Conservation (phyloP, 2,797 vertebrate genomes). For the Percopsis omiscomaycus region DNA sequence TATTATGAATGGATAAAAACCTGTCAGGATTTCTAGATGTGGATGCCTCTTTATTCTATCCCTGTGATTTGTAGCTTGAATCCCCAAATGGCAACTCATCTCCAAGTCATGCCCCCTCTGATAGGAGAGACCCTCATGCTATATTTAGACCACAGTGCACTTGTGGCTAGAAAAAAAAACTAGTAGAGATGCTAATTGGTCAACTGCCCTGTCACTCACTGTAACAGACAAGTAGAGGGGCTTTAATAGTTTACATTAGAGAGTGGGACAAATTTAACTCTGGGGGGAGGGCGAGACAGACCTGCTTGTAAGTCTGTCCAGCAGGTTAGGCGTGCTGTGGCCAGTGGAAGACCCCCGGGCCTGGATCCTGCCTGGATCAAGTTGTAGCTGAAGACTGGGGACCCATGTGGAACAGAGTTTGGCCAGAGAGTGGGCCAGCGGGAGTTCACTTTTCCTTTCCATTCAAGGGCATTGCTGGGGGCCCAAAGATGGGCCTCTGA, state of each 20-base stretch:
- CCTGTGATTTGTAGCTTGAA: slow-evolving; percentile 50
- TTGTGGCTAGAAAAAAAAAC: slow-evolving; percentile 64
- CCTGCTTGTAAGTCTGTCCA: slow-evolving; percentile 59
- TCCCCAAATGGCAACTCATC: slow-evolving; percentile 62
- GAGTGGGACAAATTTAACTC: slow-evolving; percentile 76
- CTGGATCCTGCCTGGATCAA: slow-evolving; percentile 30
- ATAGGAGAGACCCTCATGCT: slow-evolving; percentile 73
- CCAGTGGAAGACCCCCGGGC: slow-evolving; percentile 49
- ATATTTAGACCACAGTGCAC: slow-evolving; percentile 71
- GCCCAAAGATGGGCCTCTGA: slow-evolving; percentile 45
- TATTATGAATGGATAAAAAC: not conserved
- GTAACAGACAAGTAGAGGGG: slow-evolving; percentile 48
- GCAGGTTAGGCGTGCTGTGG: slow-evolving; percentile 53
- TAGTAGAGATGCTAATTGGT: slow-evolving; percentile 64
- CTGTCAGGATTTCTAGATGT: not conserved
- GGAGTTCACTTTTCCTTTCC: slow-evolving; percentile 63
- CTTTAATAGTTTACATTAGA: slow-evolving; percentile 72
- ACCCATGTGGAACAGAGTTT: slow-evolving; percentile 42
- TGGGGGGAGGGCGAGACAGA: slow-evolving; percentile 34
- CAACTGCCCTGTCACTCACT: slow-evolving; percentile 67
- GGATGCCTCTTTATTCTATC: slow-evolving; percentile 10
- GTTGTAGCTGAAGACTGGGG: slow-evolving; percentile 33
- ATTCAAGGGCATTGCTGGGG: slow-evolving; percentile 73
- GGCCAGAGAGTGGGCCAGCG: slow-evolving; percentile 2
- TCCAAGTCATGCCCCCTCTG: slow-evolving; percentile 63